Evolutionary conservation across 2,113 vertebrate species (phyloP).

Genomic region (Oncorhynchus kisutch): DNA sequence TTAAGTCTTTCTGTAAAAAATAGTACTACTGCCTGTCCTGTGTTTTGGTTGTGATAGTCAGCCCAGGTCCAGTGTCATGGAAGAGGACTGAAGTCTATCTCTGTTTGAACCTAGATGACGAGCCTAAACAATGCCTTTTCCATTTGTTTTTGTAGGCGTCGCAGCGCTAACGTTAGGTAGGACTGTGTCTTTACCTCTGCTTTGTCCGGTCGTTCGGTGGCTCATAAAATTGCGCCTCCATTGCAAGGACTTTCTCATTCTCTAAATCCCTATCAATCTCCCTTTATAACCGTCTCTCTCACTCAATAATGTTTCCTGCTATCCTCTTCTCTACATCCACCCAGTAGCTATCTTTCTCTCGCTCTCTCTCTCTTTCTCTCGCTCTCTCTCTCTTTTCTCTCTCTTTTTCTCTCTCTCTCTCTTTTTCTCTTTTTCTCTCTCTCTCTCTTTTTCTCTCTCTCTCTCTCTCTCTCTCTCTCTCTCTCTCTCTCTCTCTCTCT

Average conservation of each 20-base stretch:
- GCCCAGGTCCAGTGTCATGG: slow-evolving; percentile 23
- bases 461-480: slow-evolving; percentile 1
- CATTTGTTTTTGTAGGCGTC: slow-evolving; percentile 73
- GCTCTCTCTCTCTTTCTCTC: not conserved
- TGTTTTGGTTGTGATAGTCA: slow-evolving; percentile 28
- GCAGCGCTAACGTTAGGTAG: slow-evolving; percentile 80
- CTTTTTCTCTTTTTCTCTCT: too few species aligned
- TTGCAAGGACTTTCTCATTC: slow-evolving; percentile 53
- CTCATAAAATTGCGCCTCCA: slow-evolving; percentile 65
- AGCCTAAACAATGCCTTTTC: slow-evolving; percentile 56
- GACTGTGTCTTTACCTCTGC: slow-evolving; percentile 68
- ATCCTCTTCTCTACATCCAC: slow-evolving; percentile 9
- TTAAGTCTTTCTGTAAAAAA: not conserved
- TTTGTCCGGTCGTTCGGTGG: slow-evolving; percentile 59
- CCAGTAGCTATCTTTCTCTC: not conserved
- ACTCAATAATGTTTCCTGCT: slow-evolving; percentile 4
- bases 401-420: too few species aligned
- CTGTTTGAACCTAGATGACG: not conserved
- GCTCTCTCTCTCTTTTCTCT: too few species aligned
- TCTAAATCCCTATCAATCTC: slow-evolving; percentile 1
- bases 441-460: not conserved
- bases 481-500: not conserved
- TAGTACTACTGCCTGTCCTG: not conserved
- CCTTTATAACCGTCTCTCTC: not conserved
- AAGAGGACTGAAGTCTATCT: slow-evolving; percentile 19